phyloP scores from a whole-genome alignment of 2,113 vertebrate species.

The Odocoileus hemionus region DNA sequence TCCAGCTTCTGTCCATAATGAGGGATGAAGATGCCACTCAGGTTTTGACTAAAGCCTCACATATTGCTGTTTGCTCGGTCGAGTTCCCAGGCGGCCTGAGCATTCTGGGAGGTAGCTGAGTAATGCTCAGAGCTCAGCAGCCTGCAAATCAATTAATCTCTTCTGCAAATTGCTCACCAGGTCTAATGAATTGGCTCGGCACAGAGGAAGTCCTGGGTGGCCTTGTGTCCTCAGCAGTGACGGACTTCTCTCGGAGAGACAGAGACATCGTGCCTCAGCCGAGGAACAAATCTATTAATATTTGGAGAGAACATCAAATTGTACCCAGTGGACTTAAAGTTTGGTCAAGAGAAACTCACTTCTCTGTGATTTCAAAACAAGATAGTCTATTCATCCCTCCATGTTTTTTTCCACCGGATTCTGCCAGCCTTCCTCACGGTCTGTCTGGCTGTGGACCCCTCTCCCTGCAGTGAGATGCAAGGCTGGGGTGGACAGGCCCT shows the following conservation, averaged over 20 bases:
- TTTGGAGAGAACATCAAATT: constrained; percentile 44
- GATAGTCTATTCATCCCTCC: not conserved
- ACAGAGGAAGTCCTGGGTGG: not conserved
- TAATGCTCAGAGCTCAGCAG: not conserved
- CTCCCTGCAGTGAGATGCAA: not conserved
- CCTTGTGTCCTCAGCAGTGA: not conserved
- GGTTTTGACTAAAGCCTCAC: not conserved
- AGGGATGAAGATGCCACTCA: not conserved
- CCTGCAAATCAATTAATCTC: constrained; percentile 49
- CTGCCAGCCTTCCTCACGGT: rapidly evolving
- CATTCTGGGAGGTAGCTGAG: not conserved
- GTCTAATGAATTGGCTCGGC: constrained; percentile 31
- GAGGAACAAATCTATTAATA: constrained; percentile 47
- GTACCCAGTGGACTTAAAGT: constrained; percentile 31
- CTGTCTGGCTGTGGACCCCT: no score
- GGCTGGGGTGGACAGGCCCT: no score
- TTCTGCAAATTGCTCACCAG: not conserved
- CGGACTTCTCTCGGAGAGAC: not conserved
- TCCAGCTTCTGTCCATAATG: not conserved
- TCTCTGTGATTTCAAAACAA: not conserved
- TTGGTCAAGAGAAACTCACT: constrained; percentile 36
- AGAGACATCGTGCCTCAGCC: not conserved
- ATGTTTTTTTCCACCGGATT: not conserved
- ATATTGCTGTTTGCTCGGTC: not conserved
- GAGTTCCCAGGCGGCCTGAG: not conserved